Percentiles rank a stretch among this genome's conserved stretches.
Evolutionary conservation across 2,797 vertebrate genomes (phyloP).

Genomic region (Danio kyathit): DNA sequence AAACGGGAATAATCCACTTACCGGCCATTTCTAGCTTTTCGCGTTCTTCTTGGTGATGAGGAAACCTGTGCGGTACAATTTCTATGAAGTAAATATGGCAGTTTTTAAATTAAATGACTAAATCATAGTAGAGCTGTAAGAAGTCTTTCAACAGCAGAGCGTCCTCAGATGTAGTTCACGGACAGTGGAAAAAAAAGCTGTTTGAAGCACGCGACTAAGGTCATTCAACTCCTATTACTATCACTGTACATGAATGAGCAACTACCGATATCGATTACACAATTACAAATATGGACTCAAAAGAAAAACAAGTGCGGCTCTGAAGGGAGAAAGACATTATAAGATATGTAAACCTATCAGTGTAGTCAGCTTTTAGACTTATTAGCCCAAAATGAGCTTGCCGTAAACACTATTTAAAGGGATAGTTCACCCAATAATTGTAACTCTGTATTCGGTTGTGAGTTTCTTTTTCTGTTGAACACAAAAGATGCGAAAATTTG

Average conservation of each 20-base stretch:
- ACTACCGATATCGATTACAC: neutral
- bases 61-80: neutral
- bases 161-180: neutral
- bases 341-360: neutral
- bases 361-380: too few relatives aligned
- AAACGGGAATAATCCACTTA: constrained; percentile 44
- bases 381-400: too few relatives aligned
- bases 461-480: too few relatives aligned
- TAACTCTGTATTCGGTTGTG: too few relatives aligned
- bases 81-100: neutral
- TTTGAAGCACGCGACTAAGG: constrained; percentile 13
- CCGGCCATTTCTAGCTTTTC: constrained; percentile 61
- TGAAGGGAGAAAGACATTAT: neutral
- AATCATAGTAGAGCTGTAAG: neutral
- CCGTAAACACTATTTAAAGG: too few relatives aligned
- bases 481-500: too few relatives aligned
- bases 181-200: neutral
- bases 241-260: neutral
- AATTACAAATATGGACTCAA: too few relatives aligned
- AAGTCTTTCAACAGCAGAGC: neutral
- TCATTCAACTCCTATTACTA: constrained; percentile 30
- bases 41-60: neutral
- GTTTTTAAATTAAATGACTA: neutral
- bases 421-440: too few relatives aligned
- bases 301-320: neutral